Evolutionary conservation across 2,888 invertebrate genomes (phyloP).

Genomic region (Imbricaverruca yamaguchii): DNA sequence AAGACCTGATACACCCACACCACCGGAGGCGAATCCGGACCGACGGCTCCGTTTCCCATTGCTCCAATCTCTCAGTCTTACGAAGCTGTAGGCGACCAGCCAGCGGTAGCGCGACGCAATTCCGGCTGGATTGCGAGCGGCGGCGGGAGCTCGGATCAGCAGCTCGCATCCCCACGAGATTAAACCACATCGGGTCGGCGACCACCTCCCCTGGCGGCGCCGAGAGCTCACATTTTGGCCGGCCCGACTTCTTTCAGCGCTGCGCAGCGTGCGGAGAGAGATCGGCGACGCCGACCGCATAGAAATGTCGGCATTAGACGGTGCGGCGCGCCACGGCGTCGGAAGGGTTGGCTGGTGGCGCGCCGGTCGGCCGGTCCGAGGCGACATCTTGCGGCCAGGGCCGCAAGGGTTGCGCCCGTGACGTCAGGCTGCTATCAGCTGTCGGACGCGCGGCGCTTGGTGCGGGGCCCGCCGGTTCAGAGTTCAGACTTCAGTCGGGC

Average conservation of each 20-base stretch:
- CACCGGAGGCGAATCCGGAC: too few species aligned
- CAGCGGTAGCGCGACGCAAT: too few species aligned
- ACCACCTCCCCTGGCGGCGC: not conserved
- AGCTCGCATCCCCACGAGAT: too few species aligned
- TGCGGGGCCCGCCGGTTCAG: not conserved
- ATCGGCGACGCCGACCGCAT: conserved; percentile 2
- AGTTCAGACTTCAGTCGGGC: not conserved
- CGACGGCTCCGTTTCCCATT: too few species aligned
- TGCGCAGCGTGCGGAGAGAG: not conserved
- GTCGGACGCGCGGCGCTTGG: conserved; percentile 3
- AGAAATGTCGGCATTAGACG: conserved; percentile 10
- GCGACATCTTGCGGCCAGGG: conserved; percentile 17
- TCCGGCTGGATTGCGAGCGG: too few species aligned
- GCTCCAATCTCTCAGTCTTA: too few species aligned
- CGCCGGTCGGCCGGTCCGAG: not conserved
- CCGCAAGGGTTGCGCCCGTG: not conserved
- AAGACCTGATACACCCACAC: too few species aligned
- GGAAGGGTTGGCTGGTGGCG: not conserved
- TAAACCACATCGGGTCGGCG: too few species aligned
- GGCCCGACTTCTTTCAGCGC: conserved; percentile 16
- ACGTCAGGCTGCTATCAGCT: conserved; percentile 18
- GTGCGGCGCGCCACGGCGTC: not conserved
- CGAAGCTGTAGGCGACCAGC: too few species aligned
- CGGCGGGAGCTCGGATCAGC: too few species aligned
- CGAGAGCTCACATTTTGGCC: not conserved